phyloP scores from a whole-genome alignment of 2,113 vertebrate species.

The Neomonachus schauinslandi region DNA sequence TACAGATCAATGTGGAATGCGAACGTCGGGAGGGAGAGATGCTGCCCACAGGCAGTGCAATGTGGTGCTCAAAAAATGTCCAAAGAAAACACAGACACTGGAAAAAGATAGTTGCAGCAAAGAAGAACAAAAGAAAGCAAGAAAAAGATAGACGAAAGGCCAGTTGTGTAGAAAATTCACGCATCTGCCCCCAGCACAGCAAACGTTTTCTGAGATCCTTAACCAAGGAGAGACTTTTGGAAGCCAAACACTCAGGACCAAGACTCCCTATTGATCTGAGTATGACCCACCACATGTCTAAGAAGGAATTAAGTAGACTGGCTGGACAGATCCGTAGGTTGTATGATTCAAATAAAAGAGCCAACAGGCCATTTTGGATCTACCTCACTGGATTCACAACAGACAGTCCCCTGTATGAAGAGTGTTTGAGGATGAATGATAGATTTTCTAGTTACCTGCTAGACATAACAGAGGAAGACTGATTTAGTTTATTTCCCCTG shows the following conservation, averaged over 20 bases:
- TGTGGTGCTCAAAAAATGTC: slow-evolving; percentile 71
- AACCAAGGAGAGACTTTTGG: slow-evolving; percentile 88
- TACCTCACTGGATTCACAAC: slow-evolving; percentile 89
- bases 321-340: slow-evolving; percentile 93
- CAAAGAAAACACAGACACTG: too few species aligned
- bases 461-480: slow-evolving; percentile 91
- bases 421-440: slow-evolving; percentile 95
- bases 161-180: too few species aligned
- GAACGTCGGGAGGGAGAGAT: slow-evolving; percentile 41
- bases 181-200: slow-evolving; percentile 79
- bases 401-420: slow-evolving; percentile 89
- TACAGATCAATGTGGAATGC: slow-evolving; percentile 85
- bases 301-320: slow-evolving; percentile 94
- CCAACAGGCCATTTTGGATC: slow-evolving; percentile 91
- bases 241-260: slow-evolving; percentile 87
- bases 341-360: slow-evolving; percentile 94
- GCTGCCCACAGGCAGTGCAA: neutral
- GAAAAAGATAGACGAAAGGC: too few species aligned
- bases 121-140: too few species aligned
- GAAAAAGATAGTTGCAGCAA: too few species aligned
- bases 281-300: slow-evolving; percentile 91
- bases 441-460: slow-evolving; percentile 93
- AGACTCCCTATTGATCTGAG: slow-evolving; percentile 93
- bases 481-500: slow-evolving; percentile 91
- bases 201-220: slow-evolving; percentile 88